Conservation (phyloP, 64 coral and sea anemone genomes). For the Orbicella faveolata region DNA sequence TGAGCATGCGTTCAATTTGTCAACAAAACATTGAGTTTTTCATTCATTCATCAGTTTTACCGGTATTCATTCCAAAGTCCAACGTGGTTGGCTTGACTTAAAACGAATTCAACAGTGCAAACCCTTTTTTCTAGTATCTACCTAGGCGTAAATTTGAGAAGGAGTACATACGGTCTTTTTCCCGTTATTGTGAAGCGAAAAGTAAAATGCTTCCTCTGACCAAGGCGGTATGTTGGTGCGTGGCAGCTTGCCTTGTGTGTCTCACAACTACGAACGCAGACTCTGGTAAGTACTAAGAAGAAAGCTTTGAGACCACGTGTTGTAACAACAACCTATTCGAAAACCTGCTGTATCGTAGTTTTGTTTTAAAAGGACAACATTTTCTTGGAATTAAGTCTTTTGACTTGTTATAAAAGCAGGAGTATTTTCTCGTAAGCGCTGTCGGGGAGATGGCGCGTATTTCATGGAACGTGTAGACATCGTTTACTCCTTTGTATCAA, state of each 20-base stretch:
- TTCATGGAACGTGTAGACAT: neutral
- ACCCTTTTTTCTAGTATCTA: neutral
- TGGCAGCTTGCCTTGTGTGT: neutral
- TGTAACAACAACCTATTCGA: neutral
- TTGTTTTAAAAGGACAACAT: neutral
- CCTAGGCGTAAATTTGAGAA: neutral
- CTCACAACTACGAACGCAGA: neutral
- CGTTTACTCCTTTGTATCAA: neutral
- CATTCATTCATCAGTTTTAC: conserved; percentile 19
- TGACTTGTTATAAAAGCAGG: neutral
- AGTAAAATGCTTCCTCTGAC: neutral
- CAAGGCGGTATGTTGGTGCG: neutral
- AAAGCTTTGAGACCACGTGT: conserved; percentile 3
- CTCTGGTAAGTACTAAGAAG: neutral
- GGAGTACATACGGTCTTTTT: neutral
- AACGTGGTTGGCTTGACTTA: neutral
- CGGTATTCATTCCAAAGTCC: conserved; percentile 6
- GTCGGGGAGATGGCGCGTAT: neutral
- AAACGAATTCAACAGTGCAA: neutral
- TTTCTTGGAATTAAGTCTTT: neutral
- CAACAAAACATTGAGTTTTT: conserved; percentile 13
- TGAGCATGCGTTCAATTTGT: conserved; percentile 23
- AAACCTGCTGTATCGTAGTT: neutral
- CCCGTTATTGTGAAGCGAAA: neutral
- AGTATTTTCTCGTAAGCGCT: neutral